These are phyloP conservation scores for Hippopotamus amphibius DNA, from an alignment of 2,113 vertebrate species.

Conservation along the genomic window DNA sequence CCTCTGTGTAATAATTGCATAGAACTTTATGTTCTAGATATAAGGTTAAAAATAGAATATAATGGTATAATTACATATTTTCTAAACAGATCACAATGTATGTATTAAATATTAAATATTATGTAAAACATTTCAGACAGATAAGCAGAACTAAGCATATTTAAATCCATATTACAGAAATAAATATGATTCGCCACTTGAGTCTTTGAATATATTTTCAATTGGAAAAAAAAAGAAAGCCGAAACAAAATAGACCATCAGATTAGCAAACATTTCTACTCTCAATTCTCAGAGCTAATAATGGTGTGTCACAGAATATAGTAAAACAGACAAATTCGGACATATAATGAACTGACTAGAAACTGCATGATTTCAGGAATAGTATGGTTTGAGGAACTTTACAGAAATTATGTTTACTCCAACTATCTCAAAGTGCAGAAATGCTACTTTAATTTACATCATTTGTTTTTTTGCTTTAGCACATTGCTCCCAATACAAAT, in stretches of 20 bases:
- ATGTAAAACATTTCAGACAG: background rate
- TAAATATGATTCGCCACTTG: background rate
- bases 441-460: background rate
- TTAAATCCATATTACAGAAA: background rate
- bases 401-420: background rate
- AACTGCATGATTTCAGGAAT: background rate
- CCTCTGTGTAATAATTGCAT: background rate
- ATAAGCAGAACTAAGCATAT: background rate
- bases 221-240: background rate
- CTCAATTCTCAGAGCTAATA: background rate
- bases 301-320: background rate
- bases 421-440: background rate
- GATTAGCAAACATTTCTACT: slow-evolving; percentile 30
- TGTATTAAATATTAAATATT: slow-evolving; percentile 11
- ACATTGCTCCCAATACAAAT: background rate
- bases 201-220: background rate
- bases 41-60: slow-evolving; percentile 36
- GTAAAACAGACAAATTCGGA: background rate
- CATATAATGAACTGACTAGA: background rate
- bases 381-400: background rate
- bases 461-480: background rate
- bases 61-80: background rate
- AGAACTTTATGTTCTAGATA: background rate
- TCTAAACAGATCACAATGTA: background rate
- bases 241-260: background rate